A percentile compares a stretch with the other conserved stretches of the same genome.
phyloP scores from a whole-genome alignment of 2,888 invertebrate species.

The Clivina fossor region DNA sequence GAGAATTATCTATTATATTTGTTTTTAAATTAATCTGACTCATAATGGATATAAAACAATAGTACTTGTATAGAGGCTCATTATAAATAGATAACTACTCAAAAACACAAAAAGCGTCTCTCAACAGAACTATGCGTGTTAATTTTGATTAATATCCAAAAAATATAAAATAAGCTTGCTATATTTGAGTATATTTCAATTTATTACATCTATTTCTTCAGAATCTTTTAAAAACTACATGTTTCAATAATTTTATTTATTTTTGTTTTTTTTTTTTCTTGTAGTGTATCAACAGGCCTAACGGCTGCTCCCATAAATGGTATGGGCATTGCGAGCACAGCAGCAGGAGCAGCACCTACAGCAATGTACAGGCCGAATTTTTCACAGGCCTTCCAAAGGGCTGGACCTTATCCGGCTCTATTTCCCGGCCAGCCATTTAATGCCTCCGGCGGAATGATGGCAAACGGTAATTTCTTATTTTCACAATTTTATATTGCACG shows the following conservation, averaged over 20 bases:
- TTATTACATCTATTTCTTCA: no score
- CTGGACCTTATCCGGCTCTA: slow-evolving; percentile 57
- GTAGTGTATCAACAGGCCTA: slow-evolving; percentile 47
- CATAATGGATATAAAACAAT: background rate
- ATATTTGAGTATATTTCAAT: no score
- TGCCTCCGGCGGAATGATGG: slow-evolving; percentile 46
- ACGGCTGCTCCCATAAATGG: slow-evolving; percentile 50
- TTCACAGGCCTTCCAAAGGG: slow-evolving; percentile 70
- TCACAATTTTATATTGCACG: no score
- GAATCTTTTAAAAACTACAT: no score
- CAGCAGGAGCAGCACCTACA: slow-evolving; percentile 58
- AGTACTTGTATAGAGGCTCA: background rate
- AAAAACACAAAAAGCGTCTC: no score
- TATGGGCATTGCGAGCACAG: slow-evolving; percentile 53
- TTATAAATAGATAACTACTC: background rate
- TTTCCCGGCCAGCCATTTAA: slow-evolving; percentile 53
- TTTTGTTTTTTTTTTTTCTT: no score
- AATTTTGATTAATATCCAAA: no score
- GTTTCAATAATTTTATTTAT: no score
- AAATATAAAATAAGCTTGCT: no score
- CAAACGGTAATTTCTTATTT: slow-evolving; percentile 48
- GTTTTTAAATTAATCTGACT: background rate
- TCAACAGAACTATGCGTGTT: no score
- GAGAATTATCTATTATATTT: background rate
- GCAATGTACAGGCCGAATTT: slow-evolving; percentile 74